phyloP scores from a whole-genome alignment of 2,797 vertebrate species.

The Chanos chanos region DNA sequence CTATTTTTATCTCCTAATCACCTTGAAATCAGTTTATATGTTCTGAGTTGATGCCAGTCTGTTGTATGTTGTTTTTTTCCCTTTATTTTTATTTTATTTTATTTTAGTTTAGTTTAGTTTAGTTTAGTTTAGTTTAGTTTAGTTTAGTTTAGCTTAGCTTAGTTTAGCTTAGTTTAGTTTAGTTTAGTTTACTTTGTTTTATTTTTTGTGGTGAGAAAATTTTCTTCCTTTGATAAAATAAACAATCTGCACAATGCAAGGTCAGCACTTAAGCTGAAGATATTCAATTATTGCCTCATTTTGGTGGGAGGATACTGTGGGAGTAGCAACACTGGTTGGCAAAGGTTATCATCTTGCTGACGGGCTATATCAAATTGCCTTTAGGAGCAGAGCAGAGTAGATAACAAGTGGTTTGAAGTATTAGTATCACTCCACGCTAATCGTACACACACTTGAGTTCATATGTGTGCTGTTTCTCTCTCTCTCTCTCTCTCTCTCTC shows the following conservation, averaged over 20 bases:
- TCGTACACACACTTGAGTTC: slow-evolving; percentile 67
- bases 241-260: too few species aligned
- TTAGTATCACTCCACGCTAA: slow-evolving; percentile 63
- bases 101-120: slow-evolving; percentile 3
- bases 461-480: slow-evolving; percentile 46
- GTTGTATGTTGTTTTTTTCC: not conserved
- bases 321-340: slow-evolving; percentile 58
- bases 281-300: too few species aligned
- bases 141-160: slow-evolving; percentile 48
- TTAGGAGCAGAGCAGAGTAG: slow-evolving; percentile 69
- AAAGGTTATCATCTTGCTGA: slow-evolving; percentile 71
- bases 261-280: too few species aligned
- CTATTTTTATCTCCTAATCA: too few species aligned
- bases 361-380: slow-evolving; percentile 71
- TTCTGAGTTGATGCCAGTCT: too few species aligned
- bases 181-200: too few species aligned
- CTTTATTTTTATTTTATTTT: not conserved
- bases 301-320: slow-evolving; percentile 48
- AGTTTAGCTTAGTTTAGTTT: too few species aligned
- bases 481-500: slow-evolving; percentile 43
- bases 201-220: too few species aligned
- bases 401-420: slow-evolving; percentile 71
- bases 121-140: slow-evolving; percentile 48
- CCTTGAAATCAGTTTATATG: too few species aligned
- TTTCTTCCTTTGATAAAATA: too few species aligned